A percentile compares a stretch with the other conserved stretches of the same genome.
These are phyloP conservation scores for Lasioglossum leucozonium DNA, from an alignment of 2,888 invertebrate species.

Conservation along the genomic window DNA sequence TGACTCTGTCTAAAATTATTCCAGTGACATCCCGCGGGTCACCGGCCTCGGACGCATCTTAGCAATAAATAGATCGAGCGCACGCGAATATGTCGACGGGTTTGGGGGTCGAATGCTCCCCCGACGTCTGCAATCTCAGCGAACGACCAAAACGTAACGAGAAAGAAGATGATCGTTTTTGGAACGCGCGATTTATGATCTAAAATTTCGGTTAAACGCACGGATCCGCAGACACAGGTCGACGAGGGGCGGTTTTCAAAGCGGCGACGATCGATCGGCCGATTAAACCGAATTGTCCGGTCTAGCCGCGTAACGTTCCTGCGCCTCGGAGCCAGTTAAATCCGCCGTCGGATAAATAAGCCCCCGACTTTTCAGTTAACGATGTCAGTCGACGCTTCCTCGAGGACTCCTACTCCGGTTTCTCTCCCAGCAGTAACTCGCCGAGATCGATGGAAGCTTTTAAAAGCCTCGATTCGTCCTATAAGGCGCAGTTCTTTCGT, in stretches of 20 bases:
- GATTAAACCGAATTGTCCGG: background rate
- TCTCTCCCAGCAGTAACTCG: background rate
- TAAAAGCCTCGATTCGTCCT: background rate
- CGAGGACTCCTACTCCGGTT: background rate
- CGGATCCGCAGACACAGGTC: background rate
- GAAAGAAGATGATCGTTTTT: background rate
- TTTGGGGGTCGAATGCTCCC: slow-evolving; percentile 34
- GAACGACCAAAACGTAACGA: background rate
- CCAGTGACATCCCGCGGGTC: slow-evolving; percentile 47
- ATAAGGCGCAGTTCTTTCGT: background rate
- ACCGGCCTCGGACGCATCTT: slow-evolving; percentile 52
- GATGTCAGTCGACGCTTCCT: slow-evolving; percentile 34
- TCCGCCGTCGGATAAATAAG: slow-evolving; percentile 8
- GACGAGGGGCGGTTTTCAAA: background rate
- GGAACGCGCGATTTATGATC: background rate
- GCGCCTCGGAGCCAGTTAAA: background rate
- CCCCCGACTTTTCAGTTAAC: slow-evolving; percentile 15
- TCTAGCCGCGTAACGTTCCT: background rate
- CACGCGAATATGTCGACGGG: slow-evolving; percentile 43
- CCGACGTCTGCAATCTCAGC: background rate
- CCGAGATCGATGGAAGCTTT: slow-evolving; percentile 18
- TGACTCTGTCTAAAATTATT: slow-evolving; percentile 62
- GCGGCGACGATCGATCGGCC: background rate
- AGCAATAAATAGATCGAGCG: slow-evolving; percentile 60
- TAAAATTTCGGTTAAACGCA: background rate